A percentile compares a stretch with the other conserved stretches of the same genome.
Conservation (phyloP, 2,888 invertebrate genomes). For the Eucera pruinosa region DNA sequence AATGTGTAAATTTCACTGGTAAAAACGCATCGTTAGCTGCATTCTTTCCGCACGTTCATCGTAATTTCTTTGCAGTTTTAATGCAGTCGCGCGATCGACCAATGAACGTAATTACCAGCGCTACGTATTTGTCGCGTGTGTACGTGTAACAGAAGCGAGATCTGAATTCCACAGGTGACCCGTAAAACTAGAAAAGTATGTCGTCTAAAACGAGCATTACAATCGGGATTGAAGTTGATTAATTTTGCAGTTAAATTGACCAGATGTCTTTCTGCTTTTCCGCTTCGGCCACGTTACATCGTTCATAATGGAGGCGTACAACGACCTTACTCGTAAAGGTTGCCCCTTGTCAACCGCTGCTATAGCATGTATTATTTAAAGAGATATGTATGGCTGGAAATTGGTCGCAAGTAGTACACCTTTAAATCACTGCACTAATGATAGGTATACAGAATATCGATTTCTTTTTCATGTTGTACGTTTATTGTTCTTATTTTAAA, state of each 20-base stretch:
- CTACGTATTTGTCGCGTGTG: constrained; percentile 9
- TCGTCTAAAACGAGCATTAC: constrained; percentile 19
- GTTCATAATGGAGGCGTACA: constrained; percentile 20
- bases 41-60: constrained; percentile 26
- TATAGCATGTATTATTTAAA: constrained; percentile 31
- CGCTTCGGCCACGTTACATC: not conserved
- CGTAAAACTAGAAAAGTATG: constrained; percentile 47
- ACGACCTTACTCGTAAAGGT: constrained; percentile 34
- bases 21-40: constrained; percentile 49
- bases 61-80: constrained; percentile 25
- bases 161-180: constrained; percentile 51
- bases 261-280: not conserved
- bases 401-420: not conserved
- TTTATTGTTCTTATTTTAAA: too few relatives aligned
- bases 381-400: not conserved
- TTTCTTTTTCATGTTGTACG: too few relatives aligned
- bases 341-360: constrained; percentile 20
- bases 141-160: constrained; percentile 37
- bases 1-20: constrained; percentile 38
- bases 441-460: not conserved
- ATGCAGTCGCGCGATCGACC: constrained; percentile 15
- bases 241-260: constrained; percentile 20
- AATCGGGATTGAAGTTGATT: constrained; percentile 23
- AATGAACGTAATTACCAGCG: constrained; percentile 28
- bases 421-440: not conserved